These are phyloP conservation scores for Eugnorisma glareosa DNA, from an alignment of 2,888 invertebrate species.

Conservation along the genomic window DNA sequence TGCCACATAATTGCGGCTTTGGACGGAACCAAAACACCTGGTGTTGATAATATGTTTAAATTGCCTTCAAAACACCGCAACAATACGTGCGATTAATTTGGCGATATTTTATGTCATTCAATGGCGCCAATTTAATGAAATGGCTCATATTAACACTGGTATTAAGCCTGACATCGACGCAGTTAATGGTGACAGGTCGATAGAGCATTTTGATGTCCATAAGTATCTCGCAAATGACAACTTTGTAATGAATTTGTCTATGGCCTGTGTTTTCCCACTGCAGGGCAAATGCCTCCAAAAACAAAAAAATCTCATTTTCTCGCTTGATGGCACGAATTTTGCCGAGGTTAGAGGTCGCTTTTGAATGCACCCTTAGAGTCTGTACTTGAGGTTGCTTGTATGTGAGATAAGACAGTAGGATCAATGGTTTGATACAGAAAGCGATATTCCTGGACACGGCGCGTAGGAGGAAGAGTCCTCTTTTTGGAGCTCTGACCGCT, in stretches of 20 bases:
- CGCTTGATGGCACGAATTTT: neutral
- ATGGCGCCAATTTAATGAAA: constrained; percentile 4
- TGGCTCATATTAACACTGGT: neutral
- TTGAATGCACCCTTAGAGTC: neutral
- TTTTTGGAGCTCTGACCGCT: neutral
- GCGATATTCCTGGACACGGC: neutral
- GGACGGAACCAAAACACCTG: constrained; percentile 27
- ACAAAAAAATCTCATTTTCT: neutral
- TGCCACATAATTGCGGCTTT: constrained; percentile 36
- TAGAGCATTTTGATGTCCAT: neutral
- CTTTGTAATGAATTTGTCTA: neutral
- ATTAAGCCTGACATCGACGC: neutral
- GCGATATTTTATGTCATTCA: constrained; percentile 22
- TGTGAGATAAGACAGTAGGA: neutral
- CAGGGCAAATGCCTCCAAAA: neutral
- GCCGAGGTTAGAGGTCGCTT: neutral
- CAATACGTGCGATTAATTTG: constrained; percentile 41
- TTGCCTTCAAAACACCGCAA: constrained; percentile 40
- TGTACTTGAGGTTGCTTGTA: neutral
- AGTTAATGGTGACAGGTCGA: neutral
- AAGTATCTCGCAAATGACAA: neutral
- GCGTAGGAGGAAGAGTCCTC: too few species aligned
- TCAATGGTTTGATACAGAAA: neutral
- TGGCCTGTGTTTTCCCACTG: neutral
- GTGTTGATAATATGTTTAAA: constrained; percentile 31